Percentiles rank a stretch among this genome's conserved stretches.
These are phyloP conservation scores for Notodonta dromedarius DNA, from an alignment of 2,888 invertebrate species.

Conservation along the genomic window DNA sequence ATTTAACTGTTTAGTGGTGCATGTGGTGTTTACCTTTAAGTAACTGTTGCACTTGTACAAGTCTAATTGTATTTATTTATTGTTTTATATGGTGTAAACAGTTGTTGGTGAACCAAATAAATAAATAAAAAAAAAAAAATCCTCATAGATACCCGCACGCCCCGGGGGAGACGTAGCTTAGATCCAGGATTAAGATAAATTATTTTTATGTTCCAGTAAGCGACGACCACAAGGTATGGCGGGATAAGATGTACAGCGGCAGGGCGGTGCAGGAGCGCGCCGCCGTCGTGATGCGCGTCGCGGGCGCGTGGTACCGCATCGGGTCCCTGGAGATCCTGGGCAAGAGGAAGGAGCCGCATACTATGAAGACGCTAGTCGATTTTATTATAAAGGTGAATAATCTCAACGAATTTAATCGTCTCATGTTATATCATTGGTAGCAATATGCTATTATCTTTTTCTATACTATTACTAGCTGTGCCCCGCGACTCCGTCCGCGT, in stretches of 20 bases:
- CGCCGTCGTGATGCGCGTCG: constrained; percentile 83
- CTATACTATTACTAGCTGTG: too few relatives aligned
- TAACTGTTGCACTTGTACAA: too few relatives aligned
- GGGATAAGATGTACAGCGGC: constrained; percentile 86
- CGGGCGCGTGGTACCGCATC: constrained; percentile 84
- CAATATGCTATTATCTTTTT: too few relatives aligned
- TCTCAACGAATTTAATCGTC: neutral
- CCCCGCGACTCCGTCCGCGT: too few relatives aligned
- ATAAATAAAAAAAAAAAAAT: too few relatives aligned
- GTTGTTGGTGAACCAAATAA: too few relatives aligned
- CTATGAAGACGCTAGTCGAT: constrained; percentile 77
- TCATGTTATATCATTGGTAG: too few relatives aligned
- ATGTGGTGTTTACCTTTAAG: too few relatives aligned
- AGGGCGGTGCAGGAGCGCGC: constrained; percentile 80
- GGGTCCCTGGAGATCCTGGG: constrained; percentile 86
- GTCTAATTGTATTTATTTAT: too few relatives aligned
- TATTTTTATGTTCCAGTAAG: constrained; percentile 51
- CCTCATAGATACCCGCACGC: too few relatives aligned
- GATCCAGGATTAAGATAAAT: neutral
- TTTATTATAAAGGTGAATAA: constrained; percentile 70
- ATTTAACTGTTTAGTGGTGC: too few relatives aligned
- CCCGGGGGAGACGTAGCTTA: neutral
- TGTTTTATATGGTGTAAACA: too few relatives aligned
- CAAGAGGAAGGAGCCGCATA: constrained; percentile 73
- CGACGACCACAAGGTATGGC: constrained; percentile 82